Evolutionary conservation across 1,140 invertebrate species (phyloP), one percentile per base, ranked within the genome.

Genomic region (Drosophila kepulauana): DNA sequence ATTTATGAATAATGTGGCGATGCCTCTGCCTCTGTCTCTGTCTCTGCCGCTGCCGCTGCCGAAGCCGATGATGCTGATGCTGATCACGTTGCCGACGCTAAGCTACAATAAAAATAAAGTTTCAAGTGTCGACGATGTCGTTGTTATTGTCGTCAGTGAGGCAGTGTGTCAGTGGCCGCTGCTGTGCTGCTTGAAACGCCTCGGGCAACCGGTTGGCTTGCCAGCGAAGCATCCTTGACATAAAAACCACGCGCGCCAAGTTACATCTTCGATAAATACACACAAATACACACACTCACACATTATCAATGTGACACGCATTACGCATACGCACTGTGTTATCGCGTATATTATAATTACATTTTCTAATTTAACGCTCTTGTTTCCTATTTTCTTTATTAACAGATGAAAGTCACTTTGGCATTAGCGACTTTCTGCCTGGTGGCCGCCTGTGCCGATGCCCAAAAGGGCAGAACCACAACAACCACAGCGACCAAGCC

Each of bases 341-440:
- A 15, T 30, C 38, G 11, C 20, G 3, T 4, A n/a, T 58, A 20
- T 43, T 41, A 43, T 43, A 35, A 16, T 5, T 25, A 51, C 54
- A 16, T 8, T 66, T 43, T 20, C 25, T n/a, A 49, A 49, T 62
- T 49, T 33, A 30, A 57, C 28, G 11, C n/a, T 51, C 35, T 41
- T 54, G 25, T 41, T 62, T 73, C 64, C 49, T 6, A 46, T 69
- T 15, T 67, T 54, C 64, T 62, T 28, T 20, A 82, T 41, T 43
- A 88, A 6, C 76, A 92, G 91, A 92, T 92, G 91, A 92, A 92
- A 89, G 78, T 92, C 81, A 91, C 91, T 72, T 76, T 92, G 72
- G 88, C 92, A 61, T 72, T 92, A 90, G 91, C 91, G 79, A 89
- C 91, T 82, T 92, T 92, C 79, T 92, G 91, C 73, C 82, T 92